phyloP scores from a whole-genome alignment of 2,888 invertebrate genomes.

The Pemphredon lugubris region DNA sequence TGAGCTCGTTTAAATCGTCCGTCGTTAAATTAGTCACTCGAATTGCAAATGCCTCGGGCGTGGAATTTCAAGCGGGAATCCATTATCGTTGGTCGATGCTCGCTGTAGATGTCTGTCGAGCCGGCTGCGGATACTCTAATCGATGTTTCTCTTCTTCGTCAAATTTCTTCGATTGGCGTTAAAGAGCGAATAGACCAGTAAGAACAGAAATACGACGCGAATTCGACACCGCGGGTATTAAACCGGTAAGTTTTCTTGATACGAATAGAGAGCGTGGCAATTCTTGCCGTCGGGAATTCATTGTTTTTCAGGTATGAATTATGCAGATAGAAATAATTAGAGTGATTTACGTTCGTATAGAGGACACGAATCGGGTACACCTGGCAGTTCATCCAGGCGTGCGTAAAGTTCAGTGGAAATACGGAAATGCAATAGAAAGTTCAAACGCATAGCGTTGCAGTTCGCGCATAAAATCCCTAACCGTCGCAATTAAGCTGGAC shows the following conservation, averaged over 20 bases:
- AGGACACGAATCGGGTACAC: neutral
- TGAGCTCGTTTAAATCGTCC: slow-evolving; percentile 1
- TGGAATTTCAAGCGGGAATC: neutral
- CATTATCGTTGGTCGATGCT: slow-evolving; percentile 31
- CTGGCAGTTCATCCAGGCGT: neutral
- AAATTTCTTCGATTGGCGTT: no score
- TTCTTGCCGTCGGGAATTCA: neutral
- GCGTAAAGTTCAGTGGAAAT: slow-evolving; percentile 20
- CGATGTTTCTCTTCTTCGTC: no score
- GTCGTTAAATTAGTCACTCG: neutral
- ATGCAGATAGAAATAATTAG: neutral
- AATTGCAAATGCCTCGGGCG: slow-evolving; percentile 9
- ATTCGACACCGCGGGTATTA: no score
- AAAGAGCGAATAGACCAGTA: no score
- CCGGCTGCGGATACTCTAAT: slow-evolving; percentile 27
- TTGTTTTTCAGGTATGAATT: slow-evolving; percentile 11
- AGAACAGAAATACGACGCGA: no score
- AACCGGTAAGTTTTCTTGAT: no score
- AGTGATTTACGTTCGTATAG: slow-evolving; percentile 8
- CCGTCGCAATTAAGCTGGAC: slow-evolving; percentile 29
- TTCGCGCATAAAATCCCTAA: slow-evolving; percentile 24
- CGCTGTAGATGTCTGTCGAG: slow-evolving; percentile 20
- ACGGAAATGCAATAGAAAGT: slow-evolving; percentile 10
- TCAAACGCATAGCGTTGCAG: slow-evolving; percentile 7
- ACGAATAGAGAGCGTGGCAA: slow-evolving; percentile 11